Conservation (phyloP, 2,888 invertebrate genomes). For the Hololepta plana region DNA sequence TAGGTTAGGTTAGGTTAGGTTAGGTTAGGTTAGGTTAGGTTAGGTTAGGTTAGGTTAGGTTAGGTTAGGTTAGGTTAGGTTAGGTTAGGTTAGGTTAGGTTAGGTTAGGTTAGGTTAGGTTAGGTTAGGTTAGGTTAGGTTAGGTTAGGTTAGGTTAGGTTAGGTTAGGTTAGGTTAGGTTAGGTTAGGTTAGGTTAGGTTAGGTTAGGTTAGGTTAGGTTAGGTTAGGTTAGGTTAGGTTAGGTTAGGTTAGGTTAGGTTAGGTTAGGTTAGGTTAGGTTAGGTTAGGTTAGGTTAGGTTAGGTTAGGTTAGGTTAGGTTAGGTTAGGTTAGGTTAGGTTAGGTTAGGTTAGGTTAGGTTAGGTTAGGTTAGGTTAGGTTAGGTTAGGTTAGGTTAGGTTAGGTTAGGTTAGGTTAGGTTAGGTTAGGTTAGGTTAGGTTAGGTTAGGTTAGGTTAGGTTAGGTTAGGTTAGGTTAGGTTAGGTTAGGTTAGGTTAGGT, state of each 20-base stretch:
- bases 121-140: constrained; percentile 9
- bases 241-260: constrained; percentile 11
- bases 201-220: constrained; percentile 11
- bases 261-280: constrained; percentile 9
- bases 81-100: constrained; percentile 8
- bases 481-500: constrained; percentile 6
- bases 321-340: constrained; percentile 10
- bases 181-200: constrained; percentile 9
- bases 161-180: constrained; percentile 9
- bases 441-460: constrained; percentile 8
- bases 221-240: constrained; percentile 10
- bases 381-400: no score
- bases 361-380: constrained; percentile 6
- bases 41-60: constrained; percentile 8
- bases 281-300: constrained; percentile 9
- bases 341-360: constrained; percentile 8
- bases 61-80: constrained; percentile 9
- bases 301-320: constrained; percentile 10
- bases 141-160: constrained; percentile 10
- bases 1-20: constrained; percentile 9
- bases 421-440: constrained; percentile 6
- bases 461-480: constrained; percentile 8
- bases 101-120: constrained; percentile 9
- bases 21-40: constrained; percentile 8
- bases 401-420: constrained; percentile 7